Evolutionary conservation across 2,888 invertebrate species (phyloP), one percentile per base, ranked within the genome.

Genomic region (Boloria euphrosyne): DNA sequence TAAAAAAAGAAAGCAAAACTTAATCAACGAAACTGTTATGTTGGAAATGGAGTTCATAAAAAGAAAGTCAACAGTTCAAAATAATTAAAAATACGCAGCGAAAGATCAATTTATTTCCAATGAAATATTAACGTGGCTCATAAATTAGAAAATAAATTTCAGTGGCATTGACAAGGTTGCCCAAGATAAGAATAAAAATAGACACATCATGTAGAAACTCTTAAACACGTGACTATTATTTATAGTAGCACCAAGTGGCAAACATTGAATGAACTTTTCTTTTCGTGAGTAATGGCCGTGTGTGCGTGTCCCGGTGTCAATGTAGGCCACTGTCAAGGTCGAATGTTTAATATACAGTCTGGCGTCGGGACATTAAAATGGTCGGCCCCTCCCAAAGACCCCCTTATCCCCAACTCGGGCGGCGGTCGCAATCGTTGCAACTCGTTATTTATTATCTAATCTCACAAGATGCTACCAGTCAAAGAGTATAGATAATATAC

Each of bases 301-400:
- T 90, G 89, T 90, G 90, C 87, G 89, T 89, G 90, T 88, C 85
- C 86, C 87, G 84, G 82, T 87, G 89, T 86, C 90, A 84, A 91
- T 91, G 90, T 92, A 89, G 92, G 92, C 90, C 92, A 92, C 80
- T 91, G 92, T 80, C 92, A 92, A 92, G 91, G 92, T 88, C 90
- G 91, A 91, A 91, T 92, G 91, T 91, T 92, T 92, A 91, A 91
- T 91, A 92, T 91, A 91, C 90, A 91, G 91, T 90, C 91, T 90
- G 91, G 90, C 88, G 89, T 83, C 87, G 89, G 86, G 87, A 90
- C 91, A 91, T 92, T 91, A 92, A 92, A 92, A 90, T 91, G 91
- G 90, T 90, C 90, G 88, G 86, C 84, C 89, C 85, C 87, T 85
- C 87, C 89, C 88, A 80, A 82, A 81, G 81, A 84, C 88, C 89